Conservation (phyloP, 1,140 invertebrate species). For the Temnothorax longispinosus region DNA sequence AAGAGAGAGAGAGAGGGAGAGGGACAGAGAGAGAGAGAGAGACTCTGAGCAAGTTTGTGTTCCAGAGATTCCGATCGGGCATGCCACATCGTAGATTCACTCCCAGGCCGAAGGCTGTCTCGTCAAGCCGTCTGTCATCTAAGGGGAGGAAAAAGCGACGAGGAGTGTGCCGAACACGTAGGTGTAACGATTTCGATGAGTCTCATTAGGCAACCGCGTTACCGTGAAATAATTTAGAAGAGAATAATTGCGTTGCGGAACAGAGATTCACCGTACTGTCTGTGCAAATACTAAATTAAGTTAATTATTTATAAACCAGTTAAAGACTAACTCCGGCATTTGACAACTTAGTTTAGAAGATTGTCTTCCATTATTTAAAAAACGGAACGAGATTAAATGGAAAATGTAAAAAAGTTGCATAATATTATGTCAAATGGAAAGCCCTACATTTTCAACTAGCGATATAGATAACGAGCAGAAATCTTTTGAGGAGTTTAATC, state of each 20-base stretch:
- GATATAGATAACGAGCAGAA: neutral
- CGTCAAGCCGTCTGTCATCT: slow-evolving; percentile 49
- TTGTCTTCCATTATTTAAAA: neutral
- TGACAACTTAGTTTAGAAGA: neutral
- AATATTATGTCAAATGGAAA: neutral
- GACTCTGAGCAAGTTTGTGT: slow-evolving; percentile 24
- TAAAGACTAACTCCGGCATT: slow-evolving; percentile 63
- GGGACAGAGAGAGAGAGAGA: neutral
- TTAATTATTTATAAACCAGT: slow-evolving; percentile 80
- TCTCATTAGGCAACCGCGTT: slow-evolving; percentile 39
- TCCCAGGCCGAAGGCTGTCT: slow-evolving; percentile 44
- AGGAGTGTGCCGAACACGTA: slow-evolving; percentile 6
- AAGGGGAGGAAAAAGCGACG: slow-evolving; percentile 27
- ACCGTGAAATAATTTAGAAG: slow-evolving; percentile 8
- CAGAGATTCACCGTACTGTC: slow-evolving; percentile 63
- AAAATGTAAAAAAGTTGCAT: neutral
- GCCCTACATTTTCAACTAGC: neutral
- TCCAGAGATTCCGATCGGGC: slow-evolving; percentile 46
- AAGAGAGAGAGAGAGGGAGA: neutral
- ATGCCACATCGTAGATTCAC: slow-evolving; percentile 50
- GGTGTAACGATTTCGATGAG: slow-evolving; percentile 13
- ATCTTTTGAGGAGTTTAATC: slow-evolving; percentile 2
- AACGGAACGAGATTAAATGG: neutral
- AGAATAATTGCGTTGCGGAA: slow-evolving; percentile 63
- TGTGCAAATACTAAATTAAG: slow-evolving; percentile 73